Base-by-base conservation (phyloP, 2,113 vertebrate genomes). In the Tupaia tana region DNA sequence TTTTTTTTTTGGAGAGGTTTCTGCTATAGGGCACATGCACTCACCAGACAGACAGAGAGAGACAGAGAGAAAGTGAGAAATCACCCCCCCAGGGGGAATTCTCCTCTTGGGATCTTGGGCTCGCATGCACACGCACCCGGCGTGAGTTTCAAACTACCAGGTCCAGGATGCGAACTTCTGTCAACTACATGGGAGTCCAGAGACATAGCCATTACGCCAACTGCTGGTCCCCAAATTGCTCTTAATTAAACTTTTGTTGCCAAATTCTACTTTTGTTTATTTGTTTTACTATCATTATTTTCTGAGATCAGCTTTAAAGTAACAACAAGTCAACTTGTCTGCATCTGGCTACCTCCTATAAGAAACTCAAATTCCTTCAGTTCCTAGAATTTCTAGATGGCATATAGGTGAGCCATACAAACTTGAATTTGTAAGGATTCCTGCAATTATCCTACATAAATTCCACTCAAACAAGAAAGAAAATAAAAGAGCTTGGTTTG, bases 371-470 rank as follows among this genome's bases (percentile, higher is more conserved):
- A 58, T 81, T 90, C 25, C 83, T 79, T 77, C 63, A 73, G 16
- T 92, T 89, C 66, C 64, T 61, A 24, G 58, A 90, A 69, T 91
- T 92, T 89, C 22, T 78, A 14, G 25, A n/a, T 78, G 43, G 52
- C 90, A 85, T 20, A 15, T 69, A 24, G 7, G 27, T 91, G 16
- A 34, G 1, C 13, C 91, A 77, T 85, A 85, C 20, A 91, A 89
- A 93, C 19, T 12, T 73, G 61, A 81, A 90, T 94, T 90, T 92
- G 52, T 58, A 75, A 90, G 63, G 59, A 90, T 90, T 94, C 19
- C 16, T 93, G n/a, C 19, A 95, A 78, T 56, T 85, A 86, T 75
- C 58, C 31, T 91, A 63, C 10, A 88, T 85, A 85, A 97, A 96
- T 90, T 18, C 3, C 63, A 95, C n/a, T 92, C 61, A 88, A 78